phyloP scores from a whole-genome alignment of 2,797 vertebrate genomes.

The Sarcophilus harrisii region DNA sequence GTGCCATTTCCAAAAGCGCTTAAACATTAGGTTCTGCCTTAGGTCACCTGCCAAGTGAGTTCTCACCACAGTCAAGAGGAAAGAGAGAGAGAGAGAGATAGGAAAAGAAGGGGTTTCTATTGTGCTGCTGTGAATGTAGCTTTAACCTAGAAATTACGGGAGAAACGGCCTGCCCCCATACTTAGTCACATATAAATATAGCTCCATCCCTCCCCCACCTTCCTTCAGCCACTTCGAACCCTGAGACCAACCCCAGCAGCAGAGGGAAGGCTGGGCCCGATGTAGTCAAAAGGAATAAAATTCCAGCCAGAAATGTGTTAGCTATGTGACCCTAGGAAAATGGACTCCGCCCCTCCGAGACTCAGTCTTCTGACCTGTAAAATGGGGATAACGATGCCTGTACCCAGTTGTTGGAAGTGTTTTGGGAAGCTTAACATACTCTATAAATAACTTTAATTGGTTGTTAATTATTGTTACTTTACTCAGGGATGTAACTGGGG shows the following conservation, averaged over 20 bases:
- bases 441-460: not conserved
- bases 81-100: not conserved
- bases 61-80: not conserved
- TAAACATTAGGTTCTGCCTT: not conserved
- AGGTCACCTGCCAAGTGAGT: not conserved
- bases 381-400: not conserved
- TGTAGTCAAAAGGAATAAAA: not conserved
- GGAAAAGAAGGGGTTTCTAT: not conserved
- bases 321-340: not conserved
- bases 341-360: not conserved
- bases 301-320: not conserved
- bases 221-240: not conserved
- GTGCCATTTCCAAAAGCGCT: not conserved
- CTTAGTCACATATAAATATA: not conserved
- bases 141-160: constrained; percentile 3
- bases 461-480: not conserved
- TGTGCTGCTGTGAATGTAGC: not conserved
- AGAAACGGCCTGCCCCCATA: not conserved
- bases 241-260: not conserved
- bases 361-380: not conserved
- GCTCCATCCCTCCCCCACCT: not conserved
- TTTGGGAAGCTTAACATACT: not conserved
- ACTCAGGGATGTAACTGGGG: not conserved
- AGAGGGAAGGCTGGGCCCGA: not conserved
- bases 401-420: not conserved